phyloP scores from a whole-genome alignment of 2,113 vertebrate species.

The Ptychochromis oligacanthus region DNA sequence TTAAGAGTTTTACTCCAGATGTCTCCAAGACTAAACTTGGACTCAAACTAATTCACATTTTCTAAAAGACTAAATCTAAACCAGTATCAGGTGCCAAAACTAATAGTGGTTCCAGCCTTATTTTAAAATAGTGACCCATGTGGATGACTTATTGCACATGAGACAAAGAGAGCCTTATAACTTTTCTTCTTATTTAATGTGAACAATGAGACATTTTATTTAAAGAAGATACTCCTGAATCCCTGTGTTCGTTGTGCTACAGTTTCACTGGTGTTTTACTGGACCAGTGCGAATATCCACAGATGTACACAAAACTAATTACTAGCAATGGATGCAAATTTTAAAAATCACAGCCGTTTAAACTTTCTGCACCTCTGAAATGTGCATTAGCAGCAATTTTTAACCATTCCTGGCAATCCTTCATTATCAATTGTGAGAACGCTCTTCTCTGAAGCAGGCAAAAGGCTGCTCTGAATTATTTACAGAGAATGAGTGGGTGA shows the following conservation, averaged over 20 bases:
- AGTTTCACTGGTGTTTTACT: not conserved
- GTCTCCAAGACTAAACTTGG: not conserved
- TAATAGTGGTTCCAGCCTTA: not conserved
- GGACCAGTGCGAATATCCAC: not conserved
- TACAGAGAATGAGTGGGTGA: slow-evolving; percentile 65
- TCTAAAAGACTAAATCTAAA: not conserved
- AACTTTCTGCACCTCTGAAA: slow-evolving; percentile 3
- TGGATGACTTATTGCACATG: not conserved
- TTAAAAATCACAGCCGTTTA: slow-evolving; percentile 5
- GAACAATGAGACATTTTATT: not conserved
- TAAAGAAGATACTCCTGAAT: not conserved
- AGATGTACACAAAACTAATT: not conserved
- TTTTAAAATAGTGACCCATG: not conserved
- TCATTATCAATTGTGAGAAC: slow-evolving; percentile 22
- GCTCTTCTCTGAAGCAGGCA: slow-evolving; percentile 39
- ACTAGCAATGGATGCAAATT: not conserved
- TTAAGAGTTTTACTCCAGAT: not conserved
- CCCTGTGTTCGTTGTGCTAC: not conserved
- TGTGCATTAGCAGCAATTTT: slow-evolving; percentile 34
- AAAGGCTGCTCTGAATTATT: slow-evolving; percentile 73
- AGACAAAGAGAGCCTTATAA: not conserved
- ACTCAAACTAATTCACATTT: not conserved
- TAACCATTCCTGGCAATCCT: slow-evolving; percentile 2
- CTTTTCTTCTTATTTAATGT: not conserved
- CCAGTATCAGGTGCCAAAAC: not conserved